Evolutionary conservation across 2,113 vertebrate genomes (phyloP).

Genomic region (Arvicanthis niloticus): DNA sequence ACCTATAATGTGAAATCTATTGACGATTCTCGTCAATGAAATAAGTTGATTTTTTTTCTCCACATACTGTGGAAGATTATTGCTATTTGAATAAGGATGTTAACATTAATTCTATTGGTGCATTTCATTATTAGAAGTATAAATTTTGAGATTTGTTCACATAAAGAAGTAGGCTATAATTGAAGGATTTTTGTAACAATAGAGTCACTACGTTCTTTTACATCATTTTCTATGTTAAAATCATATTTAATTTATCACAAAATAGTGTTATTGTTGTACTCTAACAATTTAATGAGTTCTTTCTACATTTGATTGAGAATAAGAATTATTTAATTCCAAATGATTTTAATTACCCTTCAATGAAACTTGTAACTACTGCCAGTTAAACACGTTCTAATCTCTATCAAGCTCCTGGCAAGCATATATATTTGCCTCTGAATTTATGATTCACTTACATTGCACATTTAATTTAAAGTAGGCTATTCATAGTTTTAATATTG

Average conservation of each 20-base stretch:
- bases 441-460: background rate
- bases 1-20: background rate
- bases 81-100: background rate
- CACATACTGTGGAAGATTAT: background rate
- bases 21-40: background rate
- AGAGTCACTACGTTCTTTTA: background rate
- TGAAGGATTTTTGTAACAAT: background rate
- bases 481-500: background rate
- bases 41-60: background rate
- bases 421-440: background rate
- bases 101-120: background rate
- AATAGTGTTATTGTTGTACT: background rate
- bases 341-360: background rate
- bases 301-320: background rate
- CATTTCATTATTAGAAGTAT: background rate
- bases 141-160: background rate
- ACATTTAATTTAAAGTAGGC: background rate
- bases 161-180: background rate
- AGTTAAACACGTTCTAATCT: background rate
- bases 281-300: slow-evolving; percentile 2
- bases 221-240: slow-evolving; percentile 20
- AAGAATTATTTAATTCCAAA: background rate
- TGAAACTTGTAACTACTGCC: background rate
- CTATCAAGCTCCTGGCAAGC: background rate
- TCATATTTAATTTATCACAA: slow-evolving; percentile 20